phyloP scores from a whole-genome alignment of 2,113 vertebrate genomes.

The Hyla sarda region DNA sequence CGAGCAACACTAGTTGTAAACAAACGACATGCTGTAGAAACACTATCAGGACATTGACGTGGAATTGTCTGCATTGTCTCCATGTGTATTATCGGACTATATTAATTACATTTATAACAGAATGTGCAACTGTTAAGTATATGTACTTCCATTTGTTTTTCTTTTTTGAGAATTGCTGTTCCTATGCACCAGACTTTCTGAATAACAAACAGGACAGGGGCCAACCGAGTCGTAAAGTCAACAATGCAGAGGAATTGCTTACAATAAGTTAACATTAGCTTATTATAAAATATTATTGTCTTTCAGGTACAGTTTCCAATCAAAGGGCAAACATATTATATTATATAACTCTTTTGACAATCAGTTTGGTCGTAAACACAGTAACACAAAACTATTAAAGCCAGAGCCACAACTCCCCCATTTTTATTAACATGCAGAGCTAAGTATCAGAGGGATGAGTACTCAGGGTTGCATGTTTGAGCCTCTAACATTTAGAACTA shows the following conservation, averaged over 20 bases:
- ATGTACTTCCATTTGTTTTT: background rate
- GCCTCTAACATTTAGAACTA: conserved; percentile 30
- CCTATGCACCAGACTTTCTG: background rate
- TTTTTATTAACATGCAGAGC: conserved; percentile 5
- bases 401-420: background rate
- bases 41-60: too few relatives aligned
- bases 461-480: background rate
- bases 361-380: background rate
- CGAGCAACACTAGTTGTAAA: background rate
- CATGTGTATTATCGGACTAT: too few relatives aligned
- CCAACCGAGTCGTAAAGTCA: background rate
- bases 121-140: background rate
- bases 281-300: conserved; percentile 4
- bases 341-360: too few relatives aligned
- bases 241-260: background rate
- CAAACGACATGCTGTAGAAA: background rate
- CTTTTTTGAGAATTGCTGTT: background rate
- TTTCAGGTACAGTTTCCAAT: background rate
- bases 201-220: background rate
- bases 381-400: conserved; percentile 12
- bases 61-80: too few relatives aligned
- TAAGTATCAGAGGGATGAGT: conserved; percentile 7
- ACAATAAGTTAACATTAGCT: conserved; percentile 8
- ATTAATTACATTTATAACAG: background rate
- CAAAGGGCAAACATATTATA: background rate